Percentiles rank a stretch among this genome's conserved stretches.
Conservation (phyloP, 2,797 vertebrate species). For the Myiotriccus ornatus region DNA sequence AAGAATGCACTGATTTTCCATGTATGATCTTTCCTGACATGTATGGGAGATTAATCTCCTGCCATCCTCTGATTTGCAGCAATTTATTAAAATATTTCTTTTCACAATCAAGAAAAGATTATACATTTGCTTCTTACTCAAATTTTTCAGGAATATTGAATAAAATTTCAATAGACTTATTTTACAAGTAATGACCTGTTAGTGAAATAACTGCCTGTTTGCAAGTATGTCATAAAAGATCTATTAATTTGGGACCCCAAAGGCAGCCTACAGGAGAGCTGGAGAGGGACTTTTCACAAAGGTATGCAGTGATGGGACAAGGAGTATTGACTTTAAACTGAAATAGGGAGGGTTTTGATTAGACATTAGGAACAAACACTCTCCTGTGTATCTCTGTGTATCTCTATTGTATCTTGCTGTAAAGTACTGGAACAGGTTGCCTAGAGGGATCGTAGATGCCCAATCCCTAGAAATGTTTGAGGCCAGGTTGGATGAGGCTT, state of each 20-base stretch:
- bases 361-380: neutral
- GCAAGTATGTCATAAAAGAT: neutral
- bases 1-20: neutral
- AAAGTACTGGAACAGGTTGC: neutral
- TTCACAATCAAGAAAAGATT: neutral
- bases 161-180: neutral
- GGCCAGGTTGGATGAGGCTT: neutral
- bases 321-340: neutral
- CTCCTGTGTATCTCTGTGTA: no score
- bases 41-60: neutral
- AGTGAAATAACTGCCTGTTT: neutral
- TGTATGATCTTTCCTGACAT: neutral
- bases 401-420: no score
- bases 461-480: neutral
- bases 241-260: neutral
- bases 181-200: neutral
- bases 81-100: neutral
- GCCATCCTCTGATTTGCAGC: neutral
- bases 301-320: no score
- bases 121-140: neutral
- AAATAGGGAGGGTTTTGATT: neutral
- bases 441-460: neutral
- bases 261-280: neutral
- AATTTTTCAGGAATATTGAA: neutral
- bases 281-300: neutral